Evolutionary conservation across 2,888 invertebrate genomes (phyloP), one percentile per base, ranked within the genome.

Genomic region (Listrodromus nycthemerus): DNA sequence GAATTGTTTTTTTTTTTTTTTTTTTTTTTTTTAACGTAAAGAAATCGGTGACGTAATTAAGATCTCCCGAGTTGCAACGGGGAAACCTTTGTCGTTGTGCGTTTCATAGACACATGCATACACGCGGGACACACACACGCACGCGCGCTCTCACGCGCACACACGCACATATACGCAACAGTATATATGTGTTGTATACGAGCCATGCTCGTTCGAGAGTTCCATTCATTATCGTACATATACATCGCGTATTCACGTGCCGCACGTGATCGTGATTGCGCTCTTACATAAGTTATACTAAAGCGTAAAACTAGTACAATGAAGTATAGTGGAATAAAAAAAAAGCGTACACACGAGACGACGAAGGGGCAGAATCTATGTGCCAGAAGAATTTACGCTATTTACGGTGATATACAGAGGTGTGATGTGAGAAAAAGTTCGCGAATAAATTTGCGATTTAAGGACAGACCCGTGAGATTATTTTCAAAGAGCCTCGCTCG

Each of bases 181-280:
- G 21, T 24, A 55, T 70, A 19, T 67, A 37, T 69, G 21, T 77
- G 37, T 67, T 67, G 45, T 69, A 66, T 77, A 50, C 70, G 78
- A 78, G 78, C 33, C 24, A 61, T 50, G 71, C 30, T 71, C 70
- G 78, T 71, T 79, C 52, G 70, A 70, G 78, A 74, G 75, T 73
- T 84, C 77, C 81, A 84, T 84, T 84, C 80, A 84, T 84, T 84
- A 84, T 84, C 80, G 80, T 78, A 70, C 78, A 78, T 74, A 74
- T 55, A 81, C 73, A 84, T 84, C 80, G 84, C 74, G 74, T 74
- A 65, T 84, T 84, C 84, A 84, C 84, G 84, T 84, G 84, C 84
- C 33, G 84, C 84, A 84, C 84, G 84, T 84, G 77, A 84, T 84
- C 78, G 81, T 78, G 80, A 84, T 84, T 70, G 13, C 30, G 21